Conservation (phyloP, 2,888 invertebrate genomes). For the Rotaria macrura region DNA sequence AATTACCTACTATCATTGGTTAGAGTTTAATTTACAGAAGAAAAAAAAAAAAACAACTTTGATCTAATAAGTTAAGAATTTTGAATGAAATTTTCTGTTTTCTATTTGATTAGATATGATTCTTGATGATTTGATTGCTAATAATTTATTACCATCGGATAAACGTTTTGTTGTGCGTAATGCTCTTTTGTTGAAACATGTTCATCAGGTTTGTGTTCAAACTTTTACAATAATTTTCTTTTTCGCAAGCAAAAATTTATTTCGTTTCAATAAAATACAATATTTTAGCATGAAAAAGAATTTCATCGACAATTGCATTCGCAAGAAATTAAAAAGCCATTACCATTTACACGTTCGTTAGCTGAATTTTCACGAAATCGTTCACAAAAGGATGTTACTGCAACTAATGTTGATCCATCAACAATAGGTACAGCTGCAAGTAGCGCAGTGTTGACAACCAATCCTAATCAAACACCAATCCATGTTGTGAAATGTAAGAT, state of each 20-base stretch:
- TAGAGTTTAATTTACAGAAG: too few species aligned
- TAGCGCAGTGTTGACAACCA: neutral
- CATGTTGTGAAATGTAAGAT: neutral
- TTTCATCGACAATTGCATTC: slow-evolving; percentile 37
- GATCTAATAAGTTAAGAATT: neutral
- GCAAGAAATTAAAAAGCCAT: slow-evolving; percentile 30
- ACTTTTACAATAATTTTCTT: too few species aligned
- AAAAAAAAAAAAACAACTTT: too few species aligned
- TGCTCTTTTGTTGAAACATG: slow-evolving; percentile 72
- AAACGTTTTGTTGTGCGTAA: slow-evolving; percentile 68
- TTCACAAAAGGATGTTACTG: slow-evolving; percentile 24
- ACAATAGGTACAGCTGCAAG: neutral
- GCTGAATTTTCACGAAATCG: slow-evolving; percentile 29
- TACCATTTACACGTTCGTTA: slow-evolving; percentile 31
- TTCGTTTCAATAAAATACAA: too few species aligned
- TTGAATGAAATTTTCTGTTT: too few species aligned
- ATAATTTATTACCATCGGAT: slow-evolving; percentile 63
- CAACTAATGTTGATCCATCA: neutral
- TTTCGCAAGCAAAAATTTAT: neutral
- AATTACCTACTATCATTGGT: neutral
- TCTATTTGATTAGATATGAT: slow-evolving; percentile 59
- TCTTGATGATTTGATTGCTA: slow-evolving; percentile 74
- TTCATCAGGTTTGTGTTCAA: slow-evolving; percentile 60
- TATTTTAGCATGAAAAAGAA: slow-evolving; percentile 61
- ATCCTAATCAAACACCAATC: neutral